These are phyloP conservation scores for Lithobates pipiens DNA, from an alignment of 2,797 vertebrate species.

Conservation along the genomic window DNA sequence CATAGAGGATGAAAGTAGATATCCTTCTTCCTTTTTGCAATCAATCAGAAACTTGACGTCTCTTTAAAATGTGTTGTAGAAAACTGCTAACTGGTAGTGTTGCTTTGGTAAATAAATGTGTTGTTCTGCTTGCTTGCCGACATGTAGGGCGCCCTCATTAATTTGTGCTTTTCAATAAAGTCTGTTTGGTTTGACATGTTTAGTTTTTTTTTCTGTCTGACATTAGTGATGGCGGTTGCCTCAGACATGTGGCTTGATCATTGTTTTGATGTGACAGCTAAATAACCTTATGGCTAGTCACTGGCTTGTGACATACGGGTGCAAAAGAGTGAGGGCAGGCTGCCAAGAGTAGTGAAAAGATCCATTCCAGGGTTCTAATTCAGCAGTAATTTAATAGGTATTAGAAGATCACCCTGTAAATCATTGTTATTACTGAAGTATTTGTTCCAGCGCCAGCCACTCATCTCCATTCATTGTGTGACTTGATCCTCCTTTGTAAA, in stretches of 20 bases:
- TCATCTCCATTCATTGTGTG: slow-evolving; percentile 49
- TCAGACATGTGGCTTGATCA: background rate
- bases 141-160: too few relatives aligned
- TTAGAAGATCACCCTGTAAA: slow-evolving; percentile 64
- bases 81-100: too few relatives aligned
- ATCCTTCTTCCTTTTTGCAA: too few relatives aligned
- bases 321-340: background rate
- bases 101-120: too few relatives aligned
- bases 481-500: slow-evolving; percentile 16
- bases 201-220: background rate
- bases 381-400: slow-evolving; percentile 58
- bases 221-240: background rate
- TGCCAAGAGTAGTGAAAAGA: slow-evolving; percentile 60
- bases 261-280: background rate
- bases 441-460: slow-evolving; percentile 55
- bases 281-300: background rate
- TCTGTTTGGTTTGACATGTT: background rate
- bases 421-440: slow-evolving; percentile 64
- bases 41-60: too few relatives aligned
- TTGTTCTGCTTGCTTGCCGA: too few relatives aligned
- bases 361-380: slow-evolving; percentile 62
- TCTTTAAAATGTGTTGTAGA: too few relatives aligned
- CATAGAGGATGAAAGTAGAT: too few relatives aligned
- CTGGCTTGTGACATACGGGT: background rate
- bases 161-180: too few relatives aligned